Evolutionary conservation across 1,140 invertebrate genomes (phyloP).

Genomic region (Caligus rogercresseyi): DNA sequence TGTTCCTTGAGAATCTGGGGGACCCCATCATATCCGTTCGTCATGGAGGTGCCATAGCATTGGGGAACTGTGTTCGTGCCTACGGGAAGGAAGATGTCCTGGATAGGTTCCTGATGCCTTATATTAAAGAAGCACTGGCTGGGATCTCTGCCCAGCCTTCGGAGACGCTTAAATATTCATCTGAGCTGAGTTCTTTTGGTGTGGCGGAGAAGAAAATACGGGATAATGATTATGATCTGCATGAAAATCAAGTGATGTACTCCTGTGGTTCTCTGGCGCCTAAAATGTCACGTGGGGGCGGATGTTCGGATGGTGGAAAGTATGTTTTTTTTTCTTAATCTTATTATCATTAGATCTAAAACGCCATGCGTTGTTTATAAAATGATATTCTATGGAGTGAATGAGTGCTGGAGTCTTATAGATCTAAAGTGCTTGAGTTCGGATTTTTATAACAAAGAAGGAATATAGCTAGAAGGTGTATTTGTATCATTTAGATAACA

Average conservation of each 20-base stretch:
- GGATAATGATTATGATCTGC: conserved; percentile 37
- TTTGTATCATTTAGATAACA: no score
- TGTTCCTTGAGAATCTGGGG: conserved; percentile 37
- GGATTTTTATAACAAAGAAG: no score
- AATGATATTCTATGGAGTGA: neutral
- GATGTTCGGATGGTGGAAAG: conserved; percentile 32
- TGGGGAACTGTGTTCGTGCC: conserved; percentile 34
- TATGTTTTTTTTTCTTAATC: neutral
- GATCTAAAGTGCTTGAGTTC: no score
- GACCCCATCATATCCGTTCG: conserved; percentile 39
- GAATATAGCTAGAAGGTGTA: no score
- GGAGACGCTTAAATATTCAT: conserved; percentile 21
- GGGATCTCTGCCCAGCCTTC: neutral
- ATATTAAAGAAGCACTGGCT: neutral
- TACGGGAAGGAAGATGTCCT: conserved; percentile 28
- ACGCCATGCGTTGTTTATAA: no score
- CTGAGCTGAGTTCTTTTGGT: conserved; percentile 31
- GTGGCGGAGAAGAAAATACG: conserved; percentile 32
- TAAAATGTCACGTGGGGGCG: conserved; percentile 34
- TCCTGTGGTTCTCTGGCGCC: conserved; percentile 39
- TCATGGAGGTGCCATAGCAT: conserved; percentile 36
- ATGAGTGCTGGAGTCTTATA: no score
- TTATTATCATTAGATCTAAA: no score
- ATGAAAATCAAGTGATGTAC: conserved; percentile 37
- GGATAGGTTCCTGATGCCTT: neutral